Evolutionary conservation across 1,140 invertebrate genomes (phyloP).

Genomic region (Microvelia longipes): DNA sequence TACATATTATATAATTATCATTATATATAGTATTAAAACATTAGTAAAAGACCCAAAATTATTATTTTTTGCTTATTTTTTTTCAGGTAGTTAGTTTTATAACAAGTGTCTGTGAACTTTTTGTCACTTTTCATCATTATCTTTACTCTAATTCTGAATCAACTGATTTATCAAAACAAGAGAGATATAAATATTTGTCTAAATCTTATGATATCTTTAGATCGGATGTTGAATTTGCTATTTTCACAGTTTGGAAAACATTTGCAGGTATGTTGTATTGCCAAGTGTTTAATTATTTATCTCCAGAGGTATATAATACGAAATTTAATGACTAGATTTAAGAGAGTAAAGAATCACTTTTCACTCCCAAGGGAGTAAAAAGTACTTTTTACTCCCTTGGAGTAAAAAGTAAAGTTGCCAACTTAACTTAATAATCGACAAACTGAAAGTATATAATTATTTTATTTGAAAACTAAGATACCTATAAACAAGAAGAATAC

Average conservation of each 20-base stretch:
- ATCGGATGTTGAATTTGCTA: slow-evolving; percentile 20
- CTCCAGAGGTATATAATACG: not conserved
- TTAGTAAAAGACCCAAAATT: too few relatives aligned
- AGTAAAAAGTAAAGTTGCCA: too few relatives aligned
- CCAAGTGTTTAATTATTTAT: not conserved
- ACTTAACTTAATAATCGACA: too few relatives aligned
- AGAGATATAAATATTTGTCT: not conserved
- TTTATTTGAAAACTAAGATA: too few relatives aligned
- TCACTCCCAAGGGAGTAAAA: too few relatives aligned
- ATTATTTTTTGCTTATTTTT: not conserved
- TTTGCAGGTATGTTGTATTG: slow-evolving; percentile 15
- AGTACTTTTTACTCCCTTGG: too few relatives aligned
- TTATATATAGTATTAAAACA: too few relatives aligned
- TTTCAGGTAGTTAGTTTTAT: slow-evolving; percentile 11
- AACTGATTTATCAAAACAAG: not conserved
- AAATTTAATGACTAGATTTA: too few relatives aligned
- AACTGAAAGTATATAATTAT: too few relatives aligned
- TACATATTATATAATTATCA: too few relatives aligned
- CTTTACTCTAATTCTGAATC: not conserved
- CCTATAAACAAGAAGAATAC: too few relatives aligned
- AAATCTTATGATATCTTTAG: slow-evolving; percentile 29
- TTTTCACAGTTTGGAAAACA: slow-evolving; percentile 11
- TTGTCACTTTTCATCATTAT: slow-evolving; percentile 1
- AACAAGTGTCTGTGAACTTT: slow-evolving; percentile 9
- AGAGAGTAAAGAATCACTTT: too few relatives aligned